A percentile compares a stretch with the other conserved stretches of the same genome.
Conservation (phyloP, 2,888 invertebrate species). For the Perithous albicinctus region DNA sequence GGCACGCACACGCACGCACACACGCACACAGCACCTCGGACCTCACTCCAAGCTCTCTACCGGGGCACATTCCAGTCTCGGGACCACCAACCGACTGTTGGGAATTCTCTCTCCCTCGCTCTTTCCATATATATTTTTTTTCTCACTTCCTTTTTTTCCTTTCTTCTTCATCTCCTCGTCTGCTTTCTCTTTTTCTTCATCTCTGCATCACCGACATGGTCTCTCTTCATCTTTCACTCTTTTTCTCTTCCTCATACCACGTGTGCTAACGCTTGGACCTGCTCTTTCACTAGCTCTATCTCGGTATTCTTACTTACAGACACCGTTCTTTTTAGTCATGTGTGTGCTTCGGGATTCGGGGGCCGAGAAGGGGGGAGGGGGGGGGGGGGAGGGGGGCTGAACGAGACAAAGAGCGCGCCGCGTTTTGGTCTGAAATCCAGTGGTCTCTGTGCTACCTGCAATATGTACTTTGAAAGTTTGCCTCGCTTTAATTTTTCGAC, state of each 20-base stretch:
- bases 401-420: conserved; percentile 64
- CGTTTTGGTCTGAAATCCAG: not conserved
- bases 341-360: conserved; percentile 56
- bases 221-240: conserved; percentile 56
- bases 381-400: no score
- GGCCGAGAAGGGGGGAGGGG: no score
- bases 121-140: conserved; percentile 55
- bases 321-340: conserved; percentile 77
- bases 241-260: conserved; percentile 60
- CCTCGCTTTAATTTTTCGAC: not conserved
- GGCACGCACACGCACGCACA: no score
- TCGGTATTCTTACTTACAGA: conserved; percentile 51
- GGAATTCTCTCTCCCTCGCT: conserved; percentile 64
- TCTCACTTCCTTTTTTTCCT: conserved; percentile 50
- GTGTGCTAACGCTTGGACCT: conserved; percentile 45
- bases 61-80: conserved; percentile 69
- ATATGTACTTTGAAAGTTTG: conserved; percentile 9
- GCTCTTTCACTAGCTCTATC: conserved; percentile 41
- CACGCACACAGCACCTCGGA: conserved; percentile 57
- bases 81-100: conserved; percentile 73
- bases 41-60: conserved; percentile 63
- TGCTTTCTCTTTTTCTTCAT: conserved; percentile 45
- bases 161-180: conserved; percentile 33
- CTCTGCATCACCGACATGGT: conserved; percentile 70
- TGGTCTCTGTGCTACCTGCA: conserved; percentile 1